Conservation (phyloP, 2,113 vertebrate genomes). For the Peromyscus californicus region DNA sequence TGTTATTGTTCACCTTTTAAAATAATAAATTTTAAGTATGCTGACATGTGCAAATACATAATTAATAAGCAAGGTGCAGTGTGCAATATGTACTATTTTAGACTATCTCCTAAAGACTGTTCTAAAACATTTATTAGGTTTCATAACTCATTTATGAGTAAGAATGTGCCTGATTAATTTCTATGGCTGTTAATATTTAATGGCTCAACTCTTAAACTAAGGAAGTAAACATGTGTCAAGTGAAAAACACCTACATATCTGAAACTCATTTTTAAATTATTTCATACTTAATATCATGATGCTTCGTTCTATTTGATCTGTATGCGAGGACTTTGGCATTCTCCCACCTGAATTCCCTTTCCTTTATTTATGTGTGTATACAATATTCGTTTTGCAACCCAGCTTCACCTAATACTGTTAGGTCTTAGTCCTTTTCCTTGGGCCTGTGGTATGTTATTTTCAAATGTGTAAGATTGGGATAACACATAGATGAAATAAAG, state of each 20-base stretch:
- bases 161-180: slow-evolving; percentile 75
- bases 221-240: slow-evolving; percentile 77
- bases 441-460: slow-evolving; percentile 53
- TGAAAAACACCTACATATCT: slow-evolving; percentile 69
- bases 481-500: slow-evolving; percentile 67
- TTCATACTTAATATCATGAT: slow-evolving; percentile 76
- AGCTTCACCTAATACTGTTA: slow-evolving; percentile 76
- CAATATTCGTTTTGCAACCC: slow-evolving; percentile 73
- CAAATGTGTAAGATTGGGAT: slow-evolving; percentile 82
- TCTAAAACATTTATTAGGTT: slow-evolving; percentile 62
- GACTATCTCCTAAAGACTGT: neutral
- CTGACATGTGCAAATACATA: slow-evolving; percentile 54
- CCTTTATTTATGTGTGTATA: neutral
- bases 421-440: slow-evolving; percentile 76
- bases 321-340: slow-evolving; percentile 65
- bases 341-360: slow-evolving; percentile 74
- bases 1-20: slow-evolving; percentile 31
- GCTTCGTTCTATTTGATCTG: slow-evolving; percentile 54
- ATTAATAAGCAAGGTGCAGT: slow-evolving; percentile 54
- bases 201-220: slow-evolving; percentile 56
- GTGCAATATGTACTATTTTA: slow-evolving; percentile 44
- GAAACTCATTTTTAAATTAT: slow-evolving; percentile 70
- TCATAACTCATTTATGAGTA: slow-evolving; percentile 61
- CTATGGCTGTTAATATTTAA: slow-evolving; percentile 70
- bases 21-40: slow-evolving; percentile 63